These are phyloP conservation scores for Grallaria varia DNA, from an alignment of 2,113 vertebrate genomes.

Conservation along the genomic window DNA sequence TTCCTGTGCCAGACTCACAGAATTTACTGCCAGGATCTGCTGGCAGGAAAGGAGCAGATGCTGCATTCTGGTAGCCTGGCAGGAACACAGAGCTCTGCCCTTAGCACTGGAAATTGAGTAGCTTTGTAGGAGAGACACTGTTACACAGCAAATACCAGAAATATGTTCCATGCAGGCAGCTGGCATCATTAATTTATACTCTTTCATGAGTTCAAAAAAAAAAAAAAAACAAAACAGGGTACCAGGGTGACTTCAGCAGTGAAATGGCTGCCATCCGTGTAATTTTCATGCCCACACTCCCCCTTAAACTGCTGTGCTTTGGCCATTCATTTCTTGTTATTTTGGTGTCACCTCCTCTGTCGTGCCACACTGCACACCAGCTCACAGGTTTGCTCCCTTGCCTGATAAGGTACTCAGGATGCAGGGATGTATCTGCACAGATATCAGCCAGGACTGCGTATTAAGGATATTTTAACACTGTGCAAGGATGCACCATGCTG, in stretches of 20 bases:
- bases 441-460: not conserved
- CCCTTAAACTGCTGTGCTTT: not conserved
- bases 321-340: not conserved
- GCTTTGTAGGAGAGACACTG: not conserved
- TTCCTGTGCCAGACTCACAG: not conserved
- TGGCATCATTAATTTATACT: not conserved
- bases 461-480: not conserved
- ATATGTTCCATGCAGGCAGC: not conserved
- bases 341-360: not conserved
- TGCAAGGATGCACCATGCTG: not conserved
- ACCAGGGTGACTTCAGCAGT: not conserved
- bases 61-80: conserved; percentile 11
- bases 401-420: not conserved
- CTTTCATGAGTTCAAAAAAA: not conserved
- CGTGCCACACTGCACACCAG: not conserved
- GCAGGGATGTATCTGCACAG: not conserved
- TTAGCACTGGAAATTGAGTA: not conserved
- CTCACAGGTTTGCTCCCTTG: not conserved
- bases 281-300: not conserved
- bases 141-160: not conserved
- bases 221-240: not conserved
- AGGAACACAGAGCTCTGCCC: not conserved
- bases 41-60: conserved; percentile 17
- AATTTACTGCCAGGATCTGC: not conserved
- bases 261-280: not conserved